Conservation (phyloP, 2,888 invertebrate species). For the Invenusta paracnida region DNA sequence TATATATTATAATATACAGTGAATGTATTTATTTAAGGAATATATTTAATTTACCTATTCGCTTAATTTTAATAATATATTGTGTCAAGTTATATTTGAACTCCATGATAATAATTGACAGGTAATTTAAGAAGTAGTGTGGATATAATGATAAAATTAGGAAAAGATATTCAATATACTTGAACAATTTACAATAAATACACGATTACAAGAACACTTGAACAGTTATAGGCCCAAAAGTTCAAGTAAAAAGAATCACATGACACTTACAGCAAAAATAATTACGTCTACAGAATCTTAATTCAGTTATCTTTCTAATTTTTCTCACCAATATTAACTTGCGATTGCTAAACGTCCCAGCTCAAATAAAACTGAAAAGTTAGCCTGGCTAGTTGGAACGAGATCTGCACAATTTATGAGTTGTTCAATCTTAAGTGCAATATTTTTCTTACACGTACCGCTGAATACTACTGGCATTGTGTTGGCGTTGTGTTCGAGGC, state of each 20-base stretch:
- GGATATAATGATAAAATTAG: background rate
- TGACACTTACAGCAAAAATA: background rate
- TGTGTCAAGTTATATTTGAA: background rate
- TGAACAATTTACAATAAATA: background rate
- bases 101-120: background rate
- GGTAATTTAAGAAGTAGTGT: conserved; percentile 12
- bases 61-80: too few species aligned
- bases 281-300: background rate
- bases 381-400: background rate
- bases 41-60: too few species aligned
- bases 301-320: background rate
- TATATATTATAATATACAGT: too few species aligned
- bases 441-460: background rate
- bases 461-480: background rate
- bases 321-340: background rate
- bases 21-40: too few species aligned
- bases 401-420: conserved; percentile 11
- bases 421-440: background rate
- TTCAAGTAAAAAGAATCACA: background rate
- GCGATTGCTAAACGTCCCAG: background rate
- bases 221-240: background rate
- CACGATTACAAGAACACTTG: background rate
- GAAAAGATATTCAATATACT: background rate
- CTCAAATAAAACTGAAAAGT: background rate
- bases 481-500: background rate